Base-by-base conservation (phyloP, 2,113 vertebrate genomes). In the Brevimyrus niger region DNA sequence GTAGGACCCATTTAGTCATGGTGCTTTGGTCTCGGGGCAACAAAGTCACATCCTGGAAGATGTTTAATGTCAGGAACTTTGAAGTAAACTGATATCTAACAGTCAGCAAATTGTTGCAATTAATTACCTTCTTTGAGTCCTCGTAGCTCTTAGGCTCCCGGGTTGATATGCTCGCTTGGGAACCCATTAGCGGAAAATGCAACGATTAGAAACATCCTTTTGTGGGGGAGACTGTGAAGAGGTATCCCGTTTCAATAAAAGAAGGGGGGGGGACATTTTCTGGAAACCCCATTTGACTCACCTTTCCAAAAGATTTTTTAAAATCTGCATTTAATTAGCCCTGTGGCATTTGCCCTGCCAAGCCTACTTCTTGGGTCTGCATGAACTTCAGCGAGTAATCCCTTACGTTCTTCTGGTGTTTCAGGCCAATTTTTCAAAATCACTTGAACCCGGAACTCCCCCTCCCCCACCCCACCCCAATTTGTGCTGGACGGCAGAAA, bases 161-260 rank as follows among this genome's bases (percentile, higher is more conserved):
- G 51, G 86, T 46, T 47, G 89, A 55, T 44, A 83, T 42, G 89
- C 65, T 90, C 87, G 69, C 89, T 83, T 90, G 89, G 69, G 73
- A 88, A 48, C 44, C 69, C 76, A 88, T 90, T 53, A 53, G 89
- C 86, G 73, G 89, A 88, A 88, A 90, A 83, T 88, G 50, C 42
- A 3, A 17, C 23, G 42, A 90, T 88, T 80, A 83, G 89, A 90
- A 90, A 83, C 89, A 90, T 87, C 86, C 76, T 88, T 76, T 88
- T 55, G 86, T 31, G 82, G 13, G 65, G 61, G 73, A 73, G 38
- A 46, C 44, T 51, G 35, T 19, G 86, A 88, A 46, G 27, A 86
- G 50, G 69, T 58, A 69, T 88, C 69, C 46, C 69, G 2, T 88
- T 46, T n/a, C 35, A 61, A 53, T 84, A 83, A 55, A 58, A 61